These are phyloP conservation scores for Murina feae DNA, from an alignment of 2,113 vertebrate genomes.

Conservation along the genomic window DNA sequence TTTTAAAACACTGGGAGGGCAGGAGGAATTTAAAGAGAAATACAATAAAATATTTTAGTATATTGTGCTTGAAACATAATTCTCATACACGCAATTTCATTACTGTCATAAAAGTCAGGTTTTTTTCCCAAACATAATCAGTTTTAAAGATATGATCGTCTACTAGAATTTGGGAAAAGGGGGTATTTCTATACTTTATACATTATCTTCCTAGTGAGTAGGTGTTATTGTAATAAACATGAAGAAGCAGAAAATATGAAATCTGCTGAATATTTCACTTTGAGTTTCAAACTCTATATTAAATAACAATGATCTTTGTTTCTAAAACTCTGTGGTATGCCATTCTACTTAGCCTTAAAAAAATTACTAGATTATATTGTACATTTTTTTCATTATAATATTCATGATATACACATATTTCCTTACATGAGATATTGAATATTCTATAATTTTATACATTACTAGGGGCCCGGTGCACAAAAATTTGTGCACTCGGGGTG, in stretches of 20 bases:
- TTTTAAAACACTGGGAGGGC: neutral
- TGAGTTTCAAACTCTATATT: neutral
- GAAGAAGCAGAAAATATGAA: neutral
- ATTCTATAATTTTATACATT: neutral
- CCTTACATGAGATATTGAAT: neutral
- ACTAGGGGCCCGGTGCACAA: too few relatives aligned
- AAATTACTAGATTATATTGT: neutral
- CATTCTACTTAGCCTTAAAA: neutral
- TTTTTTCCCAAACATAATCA: neutral
- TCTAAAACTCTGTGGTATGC: neutral
- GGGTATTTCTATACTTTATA: neutral
- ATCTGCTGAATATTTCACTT: neutral
- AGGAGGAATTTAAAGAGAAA: neutral
- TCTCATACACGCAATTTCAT: neutral
- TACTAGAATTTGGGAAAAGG: neutral
- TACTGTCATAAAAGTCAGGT: neutral
- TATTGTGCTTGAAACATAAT: neutral
- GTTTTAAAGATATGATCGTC: neutral
- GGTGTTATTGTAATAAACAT: neutral
- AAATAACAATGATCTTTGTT: neutral
- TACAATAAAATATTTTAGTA: neutral
- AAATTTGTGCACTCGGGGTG: too few relatives aligned
- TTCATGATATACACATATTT: neutral
- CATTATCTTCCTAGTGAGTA: neutral
- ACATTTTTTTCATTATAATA: neutral